Evolutionary conservation across 2,113 vertebrate species (phyloP), one percentile per base, ranked within the genome.

Genomic region (Telmatochromis sp.): DNA sequence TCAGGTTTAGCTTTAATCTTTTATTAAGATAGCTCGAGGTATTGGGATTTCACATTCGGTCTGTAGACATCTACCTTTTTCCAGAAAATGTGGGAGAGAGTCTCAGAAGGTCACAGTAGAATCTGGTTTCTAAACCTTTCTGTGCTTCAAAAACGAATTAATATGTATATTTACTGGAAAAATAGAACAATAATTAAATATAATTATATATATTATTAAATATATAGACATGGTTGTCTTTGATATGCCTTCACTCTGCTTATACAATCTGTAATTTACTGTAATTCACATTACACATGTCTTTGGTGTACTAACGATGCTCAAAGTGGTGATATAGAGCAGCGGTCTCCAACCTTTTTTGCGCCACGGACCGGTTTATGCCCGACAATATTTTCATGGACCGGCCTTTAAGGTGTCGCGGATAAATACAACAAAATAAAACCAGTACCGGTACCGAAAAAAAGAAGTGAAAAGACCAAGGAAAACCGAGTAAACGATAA

Each of bases 341-440:
- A 47, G 42, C 2, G 1, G 42, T 0, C 2, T 0, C 42, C 42
- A 47, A 47, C 42, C 42, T 45, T 45, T 45, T 45, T 45, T 1
- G 13, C 6, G 42, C 42, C 42, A 47, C 14, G 14, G 42, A 47
- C 42, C 3, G 0, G 13, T 47, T 47, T 47, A 47, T 47, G 6
- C 42, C 13, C 13, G 6, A 45, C 42, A 45, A 15, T 45, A 15
- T 45, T 45, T 45, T 45, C 42, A 45, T 0, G 42, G 42, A 47
- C 42, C 42, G 6, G 42, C 1, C 13, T 47, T 47, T 47, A 47
- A 47, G 14, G 42, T 47, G 42, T 47, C 6, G 3, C 0, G 42
- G 42, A 47, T 15, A 47, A 47, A 47, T 47, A 47, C 42, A 47
- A 47, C 42, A 47, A 47, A 47, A 15, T 45, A 2, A 45, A 45